Percentiles rank a stretch among this genome's conserved stretches.
These are phyloP conservation scores for Chesias legatella DNA, from an alignment of 2,888 invertebrate species.

Conservation along the genomic window DNA sequence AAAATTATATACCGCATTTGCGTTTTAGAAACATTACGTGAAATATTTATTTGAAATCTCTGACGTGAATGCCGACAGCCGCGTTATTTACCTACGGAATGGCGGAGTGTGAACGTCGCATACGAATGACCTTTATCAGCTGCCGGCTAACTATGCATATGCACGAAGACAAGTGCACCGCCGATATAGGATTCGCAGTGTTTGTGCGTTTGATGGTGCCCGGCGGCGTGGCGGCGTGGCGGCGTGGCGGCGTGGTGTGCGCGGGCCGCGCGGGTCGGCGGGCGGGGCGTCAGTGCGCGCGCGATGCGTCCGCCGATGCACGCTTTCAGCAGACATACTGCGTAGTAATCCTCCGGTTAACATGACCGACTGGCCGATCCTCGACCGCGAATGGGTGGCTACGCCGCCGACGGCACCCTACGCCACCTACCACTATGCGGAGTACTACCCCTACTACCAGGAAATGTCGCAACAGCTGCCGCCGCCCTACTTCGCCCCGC, in stretches of 20 bases:
- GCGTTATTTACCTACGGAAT: slow-evolving; percentile 27
- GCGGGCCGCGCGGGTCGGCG: slow-evolving; percentile 41
- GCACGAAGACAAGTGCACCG: slow-evolving; percentile 32
- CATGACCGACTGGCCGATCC: slow-evolving; percentile 54
- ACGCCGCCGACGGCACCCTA: slow-evolving; percentile 37
- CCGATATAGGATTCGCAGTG: slow-evolving; percentile 69
- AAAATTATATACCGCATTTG: too few species aligned
- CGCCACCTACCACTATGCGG: slow-evolving; percentile 37
- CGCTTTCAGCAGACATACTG: slow-evolving; percentile 45
- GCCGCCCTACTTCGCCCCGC: slow-evolving; percentile 20
- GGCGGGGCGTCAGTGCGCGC: slow-evolving; percentile 50
- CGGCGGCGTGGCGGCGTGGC: slow-evolving; percentile 37
- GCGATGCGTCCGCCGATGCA: slow-evolving; percentile 57
- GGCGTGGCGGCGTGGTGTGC: slow-evolving; percentile 29
- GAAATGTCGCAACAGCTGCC: slow-evolving; percentile 22
- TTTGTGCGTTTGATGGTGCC: slow-evolving; percentile 62
- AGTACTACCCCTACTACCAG: slow-evolving; percentile 35
- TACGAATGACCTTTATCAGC: slow-evolving; percentile 51
- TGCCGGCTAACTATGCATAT: slow-evolving; percentile 45
- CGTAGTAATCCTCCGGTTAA: slow-evolving; percentile 40
- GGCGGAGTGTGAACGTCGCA: slow-evolving; percentile 34
- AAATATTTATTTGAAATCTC: too few species aligned
- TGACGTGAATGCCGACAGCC: too few species aligned
- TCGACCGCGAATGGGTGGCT: slow-evolving; percentile 40
- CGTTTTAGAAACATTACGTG: too few species aligned